These are phyloP conservation scores for Rhynchopsitta pachyrhyncha DNA, from an alignment of 2,113 vertebrate genomes.

Conservation along the genomic window DNA sequence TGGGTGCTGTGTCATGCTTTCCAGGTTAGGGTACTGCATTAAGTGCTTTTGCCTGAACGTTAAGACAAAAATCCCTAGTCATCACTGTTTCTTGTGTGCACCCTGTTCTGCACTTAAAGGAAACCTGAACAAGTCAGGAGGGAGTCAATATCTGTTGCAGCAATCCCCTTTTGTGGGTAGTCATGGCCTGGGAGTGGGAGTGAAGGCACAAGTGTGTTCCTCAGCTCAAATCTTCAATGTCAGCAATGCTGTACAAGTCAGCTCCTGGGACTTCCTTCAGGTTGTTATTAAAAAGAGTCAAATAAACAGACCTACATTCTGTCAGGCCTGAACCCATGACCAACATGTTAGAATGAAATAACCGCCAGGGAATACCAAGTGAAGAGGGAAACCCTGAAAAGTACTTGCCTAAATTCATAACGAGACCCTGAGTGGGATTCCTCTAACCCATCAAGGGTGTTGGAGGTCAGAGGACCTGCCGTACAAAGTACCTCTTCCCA, in stretches of 20 bases:
- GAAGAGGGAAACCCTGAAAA: neutral
- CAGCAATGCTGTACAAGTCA: neutral
- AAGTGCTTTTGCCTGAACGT: neutral
- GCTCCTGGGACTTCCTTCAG: neutral
- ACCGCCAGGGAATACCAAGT: neutral
- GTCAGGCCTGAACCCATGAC: neutral
- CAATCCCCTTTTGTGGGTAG: neutral
- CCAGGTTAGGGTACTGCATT: neutral
- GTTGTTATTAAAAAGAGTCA: neutral
- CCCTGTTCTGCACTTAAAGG: neutral
- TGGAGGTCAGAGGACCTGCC: neutral
- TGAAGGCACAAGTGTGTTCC: neutral
- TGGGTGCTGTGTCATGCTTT: neutral
- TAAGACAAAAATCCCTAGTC: neutral
- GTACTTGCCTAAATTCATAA: neutral
- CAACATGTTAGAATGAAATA: fast-evolving
- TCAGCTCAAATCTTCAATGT: neutral
- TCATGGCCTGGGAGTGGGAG: neutral
- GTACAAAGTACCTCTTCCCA: neutral
- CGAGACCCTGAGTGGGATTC: neutral
- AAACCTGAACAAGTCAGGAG: neutral
- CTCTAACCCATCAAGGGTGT: neutral
- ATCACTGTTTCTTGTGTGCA: neutral
- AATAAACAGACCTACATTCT: neutral
- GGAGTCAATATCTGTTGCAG: neutral